phyloP scores from a whole-genome alignment of 2,113 vertebrate species.

The Capreolus pygargus region DNA sequence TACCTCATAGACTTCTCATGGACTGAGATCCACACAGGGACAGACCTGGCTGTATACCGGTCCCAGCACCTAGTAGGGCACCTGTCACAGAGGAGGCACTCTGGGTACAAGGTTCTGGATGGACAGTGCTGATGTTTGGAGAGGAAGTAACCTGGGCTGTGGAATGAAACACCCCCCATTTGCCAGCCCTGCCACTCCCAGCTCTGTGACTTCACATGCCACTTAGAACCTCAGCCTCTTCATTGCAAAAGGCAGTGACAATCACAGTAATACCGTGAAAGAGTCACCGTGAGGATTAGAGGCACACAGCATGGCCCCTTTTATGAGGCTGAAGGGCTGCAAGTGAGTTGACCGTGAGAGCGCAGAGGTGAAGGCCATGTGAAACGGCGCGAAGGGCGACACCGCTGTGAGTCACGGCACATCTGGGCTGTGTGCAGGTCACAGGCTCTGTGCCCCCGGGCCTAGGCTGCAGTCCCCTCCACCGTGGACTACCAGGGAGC shows the following conservation, averaged over 20 bases:
- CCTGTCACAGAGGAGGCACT: not conserved
- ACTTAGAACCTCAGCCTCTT: not conserved
- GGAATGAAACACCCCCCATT: not conserved
- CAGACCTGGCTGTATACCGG: not conserved
- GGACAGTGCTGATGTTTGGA: not conserved
- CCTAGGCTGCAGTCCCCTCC: not conserved
- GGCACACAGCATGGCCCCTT: not conserved
- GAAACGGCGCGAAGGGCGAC: too few relatives aligned
- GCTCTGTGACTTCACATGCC: not conserved
- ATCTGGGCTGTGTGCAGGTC: not conserved
- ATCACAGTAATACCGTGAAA: not conserved
- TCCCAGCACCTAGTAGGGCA: not conserved
- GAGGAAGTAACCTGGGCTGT: not conserved
- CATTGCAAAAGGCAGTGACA: not conserved
- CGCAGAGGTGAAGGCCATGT: not conserved
- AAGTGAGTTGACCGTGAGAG: not conserved
- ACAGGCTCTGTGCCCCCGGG: not conserved
- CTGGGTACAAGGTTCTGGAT: not conserved
- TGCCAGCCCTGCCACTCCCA: not conserved
- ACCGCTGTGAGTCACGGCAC: not conserved
- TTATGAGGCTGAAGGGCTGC: not conserved
- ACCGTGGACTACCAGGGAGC: not conserved
- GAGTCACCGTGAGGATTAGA: not conserved
- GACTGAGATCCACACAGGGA: not conserved
- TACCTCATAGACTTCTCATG: not conserved